Percentiles rank a stretch among this genome's conserved stretches.
phyloP scores from a whole-genome alignment of 1,140 invertebrate species.

The Odontomachus brunneus region DNA sequence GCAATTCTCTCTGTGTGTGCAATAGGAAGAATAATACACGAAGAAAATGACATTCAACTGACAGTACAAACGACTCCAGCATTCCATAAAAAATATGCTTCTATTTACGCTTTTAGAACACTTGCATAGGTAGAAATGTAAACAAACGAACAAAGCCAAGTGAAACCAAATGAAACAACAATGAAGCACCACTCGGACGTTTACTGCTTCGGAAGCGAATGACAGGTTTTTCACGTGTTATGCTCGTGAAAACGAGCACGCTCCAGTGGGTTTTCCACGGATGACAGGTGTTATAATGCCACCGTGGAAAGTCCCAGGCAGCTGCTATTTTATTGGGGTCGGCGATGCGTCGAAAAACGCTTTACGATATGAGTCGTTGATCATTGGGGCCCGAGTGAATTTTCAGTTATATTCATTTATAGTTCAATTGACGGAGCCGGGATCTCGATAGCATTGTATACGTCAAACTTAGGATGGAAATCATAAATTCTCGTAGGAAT shows the following conservation, averaged over 20 bases:
- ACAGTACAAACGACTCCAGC: too few relatives aligned
- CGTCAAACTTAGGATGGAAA: background rate
- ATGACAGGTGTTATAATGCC: constrained; percentile 55
- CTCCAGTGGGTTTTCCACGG: constrained; percentile 41
- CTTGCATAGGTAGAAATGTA: background rate
- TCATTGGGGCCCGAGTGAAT: constrained; percentile 17
- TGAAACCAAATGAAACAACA: too few relatives aligned
- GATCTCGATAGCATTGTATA: constrained; percentile 11
- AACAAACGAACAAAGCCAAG: background rate
- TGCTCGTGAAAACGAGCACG: constrained; percentile 37
- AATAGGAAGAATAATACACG: too few relatives aligned
- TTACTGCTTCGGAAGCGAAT: background rate
- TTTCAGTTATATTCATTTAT: constrained; percentile 43
- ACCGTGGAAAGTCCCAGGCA: constrained; percentile 55
- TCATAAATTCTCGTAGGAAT: constrained; percentile 18
- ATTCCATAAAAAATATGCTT: too few relatives aligned
- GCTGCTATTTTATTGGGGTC: constrained; percentile 57
- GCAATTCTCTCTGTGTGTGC: too few relatives aligned
- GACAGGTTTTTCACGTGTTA: constrained; percentile 50
- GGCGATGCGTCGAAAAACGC: constrained; percentile 32
- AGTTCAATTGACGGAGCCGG: constrained; percentile 9
- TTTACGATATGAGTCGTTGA: constrained; percentile 45
- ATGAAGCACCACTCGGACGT: background rate
- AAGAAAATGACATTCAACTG: too few relatives aligned
- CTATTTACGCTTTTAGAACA: background rate